A percentile compares a stretch with the other conserved stretches of the same genome.
These are phyloP conservation scores for Coremacera marginata DNA, from an alignment of 2,888 invertebrate genomes.

Conservation along the genomic window DNA sequence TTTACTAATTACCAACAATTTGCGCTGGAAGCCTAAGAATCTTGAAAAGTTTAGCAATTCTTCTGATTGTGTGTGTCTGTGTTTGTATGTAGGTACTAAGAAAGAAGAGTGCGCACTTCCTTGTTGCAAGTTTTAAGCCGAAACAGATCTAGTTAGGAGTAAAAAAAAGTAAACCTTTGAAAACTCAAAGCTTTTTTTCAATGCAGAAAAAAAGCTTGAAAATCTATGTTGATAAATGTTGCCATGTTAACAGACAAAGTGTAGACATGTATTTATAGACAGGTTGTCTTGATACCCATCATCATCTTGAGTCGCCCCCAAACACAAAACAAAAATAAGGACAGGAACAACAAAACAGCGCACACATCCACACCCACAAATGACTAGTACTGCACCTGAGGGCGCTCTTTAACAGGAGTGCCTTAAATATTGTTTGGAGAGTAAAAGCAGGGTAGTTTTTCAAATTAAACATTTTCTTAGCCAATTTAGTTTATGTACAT, in stretches of 20 bases:
- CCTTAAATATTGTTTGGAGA: neutral
- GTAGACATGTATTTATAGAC: neutral
- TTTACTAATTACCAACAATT: slow-evolving; percentile 18
- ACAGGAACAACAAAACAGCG: neutral
- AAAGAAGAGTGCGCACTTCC: neutral
- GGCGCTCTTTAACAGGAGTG: slow-evolving; percentile 11
- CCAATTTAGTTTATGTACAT: too few species aligned
- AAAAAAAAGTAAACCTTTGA: neutral
- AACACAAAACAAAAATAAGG: neutral
- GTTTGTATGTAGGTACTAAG: neutral
- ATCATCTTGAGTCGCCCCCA: neutral
- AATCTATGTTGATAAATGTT: neutral
- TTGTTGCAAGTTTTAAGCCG: neutral
- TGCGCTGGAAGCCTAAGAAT: slow-evolving; percentile 5
- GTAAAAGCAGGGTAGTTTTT: neutral
- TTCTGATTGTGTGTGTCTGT: neutral
- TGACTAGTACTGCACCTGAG: slow-evolving; percentile 10
- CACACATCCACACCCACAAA: slow-evolving; percentile 2
- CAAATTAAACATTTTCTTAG: neutral
- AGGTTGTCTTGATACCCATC: neutral
- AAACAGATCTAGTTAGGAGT: neutral
- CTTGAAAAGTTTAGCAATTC: neutral
- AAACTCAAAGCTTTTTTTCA: neutral
- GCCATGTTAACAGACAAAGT: slow-evolving; percentile 17
- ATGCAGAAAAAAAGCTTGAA: neutral